Evolutionary conservation across 1,140 invertebrate species (phyloP).

Genomic region (Tetranychus urticae): DNA sequence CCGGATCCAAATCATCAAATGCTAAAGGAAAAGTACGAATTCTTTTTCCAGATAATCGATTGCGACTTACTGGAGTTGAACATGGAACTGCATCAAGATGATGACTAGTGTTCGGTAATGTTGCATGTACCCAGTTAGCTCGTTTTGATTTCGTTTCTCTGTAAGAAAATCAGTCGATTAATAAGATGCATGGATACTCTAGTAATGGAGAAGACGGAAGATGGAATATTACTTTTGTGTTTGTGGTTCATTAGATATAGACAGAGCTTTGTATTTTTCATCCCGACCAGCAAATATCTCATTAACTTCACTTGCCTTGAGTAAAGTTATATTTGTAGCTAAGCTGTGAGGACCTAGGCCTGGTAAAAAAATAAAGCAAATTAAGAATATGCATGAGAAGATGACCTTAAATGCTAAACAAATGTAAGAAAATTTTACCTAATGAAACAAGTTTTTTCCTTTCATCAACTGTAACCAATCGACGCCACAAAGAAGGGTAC

Average conservation of each 20-base stretch:
- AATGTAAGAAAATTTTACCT: constrained; percentile 24
- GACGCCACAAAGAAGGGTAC: constrained; percentile 86
- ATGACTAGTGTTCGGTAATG: constrained; percentile 83
- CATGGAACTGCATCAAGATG: constrained; percentile 98
- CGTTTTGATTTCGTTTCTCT: constrained; percentile 70
- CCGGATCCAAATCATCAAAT: constrained; percentile 88
- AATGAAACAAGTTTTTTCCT: constrained; percentile 75
- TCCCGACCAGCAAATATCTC: constrained; percentile 95
- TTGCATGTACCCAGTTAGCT: constrained; percentile 56
- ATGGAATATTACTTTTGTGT: constrained; percentile 12
- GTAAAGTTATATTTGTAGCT: constrained; percentile 77
- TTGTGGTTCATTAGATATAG: constrained; percentile 18
- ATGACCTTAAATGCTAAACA: too few species aligned
- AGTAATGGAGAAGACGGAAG: constrained; percentile 2
- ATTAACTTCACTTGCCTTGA: constrained; percentile 83
- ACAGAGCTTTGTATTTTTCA: constrained; percentile 86
- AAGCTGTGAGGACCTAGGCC: constrained; percentile 70
- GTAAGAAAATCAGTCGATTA: constrained; percentile 2
- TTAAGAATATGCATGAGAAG: not conserved
- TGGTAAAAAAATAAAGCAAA: constrained; percentile 12
- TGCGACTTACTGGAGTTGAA: constrained; percentile 87
- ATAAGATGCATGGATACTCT: not conserved
- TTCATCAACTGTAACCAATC: constrained; percentile 87
- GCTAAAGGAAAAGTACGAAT: constrained; percentile 84
- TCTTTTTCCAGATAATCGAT: constrained; percentile 65